Base-by-base conservation (phyloP, 2,797 vertebrate genomes). In the Platalea minor region DNA sequence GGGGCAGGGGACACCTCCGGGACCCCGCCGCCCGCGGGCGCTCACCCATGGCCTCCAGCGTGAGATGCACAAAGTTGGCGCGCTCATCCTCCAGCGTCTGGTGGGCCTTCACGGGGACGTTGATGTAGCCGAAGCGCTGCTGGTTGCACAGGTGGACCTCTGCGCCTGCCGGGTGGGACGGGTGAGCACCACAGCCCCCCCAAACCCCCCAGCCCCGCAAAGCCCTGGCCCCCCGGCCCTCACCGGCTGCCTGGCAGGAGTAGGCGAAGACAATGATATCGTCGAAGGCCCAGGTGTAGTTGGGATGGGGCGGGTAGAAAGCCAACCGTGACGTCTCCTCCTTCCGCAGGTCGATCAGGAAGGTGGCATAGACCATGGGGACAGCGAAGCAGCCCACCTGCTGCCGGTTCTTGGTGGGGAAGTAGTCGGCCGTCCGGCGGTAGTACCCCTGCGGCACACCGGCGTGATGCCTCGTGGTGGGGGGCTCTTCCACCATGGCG, bases 251-350 rank as follows among this genome's bases (percentile, higher is more conserved):
- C 67, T 99, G 98, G 95, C 99, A 99, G 75, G 99, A 99, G 90
- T 99, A 99, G 61, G 99, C 99, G 2, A 99, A 99, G 93, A 99
- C 98, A 0, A 99, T 99, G 97, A 99, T 99, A 95, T 99, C 99
- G 0, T 99, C 99, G 0, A 99, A 99, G 29, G 99, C 98, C 99
- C 99, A 99, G 17, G 99, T 99, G 95, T 99, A 99, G 96, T 99
- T 98, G 43, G 98, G 94, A 57, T 99, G 99, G 29, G 99, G 99
- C 0, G 99, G 99, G 92, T 98, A 98, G 96, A 99, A 99, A 60
- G 99, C 98, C 67, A 99, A 96, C 11, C 43, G 97, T 17, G 97
- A 98, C 13, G 98, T 98, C 60, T 98, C 98, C 50, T 98, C 98
- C 70, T 98, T 99, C 68, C 97, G 98, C 90, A 99, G 96, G 83